Conservation (phyloP, 2,797 vertebrate genomes). For the Neomorphus geoffroyi region DNA sequence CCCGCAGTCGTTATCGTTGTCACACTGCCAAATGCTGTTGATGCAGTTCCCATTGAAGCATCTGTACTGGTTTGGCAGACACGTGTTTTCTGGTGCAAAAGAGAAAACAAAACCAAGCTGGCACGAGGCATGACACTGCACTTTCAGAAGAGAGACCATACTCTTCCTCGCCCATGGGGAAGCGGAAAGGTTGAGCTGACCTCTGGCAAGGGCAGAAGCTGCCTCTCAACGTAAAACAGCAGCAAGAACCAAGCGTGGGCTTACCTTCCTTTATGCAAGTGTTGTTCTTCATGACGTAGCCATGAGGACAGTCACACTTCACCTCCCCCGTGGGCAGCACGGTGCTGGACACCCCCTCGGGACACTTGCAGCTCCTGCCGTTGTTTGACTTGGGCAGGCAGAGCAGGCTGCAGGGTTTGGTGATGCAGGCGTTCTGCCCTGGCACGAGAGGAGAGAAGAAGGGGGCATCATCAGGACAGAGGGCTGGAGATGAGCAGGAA, state of each 20-base stretch:
- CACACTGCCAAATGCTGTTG: constrained; percentile 98
- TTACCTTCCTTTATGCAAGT: constrained; percentile 89
- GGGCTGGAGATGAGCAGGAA: accelerated
- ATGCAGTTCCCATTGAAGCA: constrained; percentile 97
- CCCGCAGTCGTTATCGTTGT: constrained; percentile 96
- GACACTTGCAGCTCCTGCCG: constrained; percentile 87
- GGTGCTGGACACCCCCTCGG: constrained; percentile 82
- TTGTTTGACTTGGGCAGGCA: constrained; percentile 90
- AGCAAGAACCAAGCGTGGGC: accelerated
- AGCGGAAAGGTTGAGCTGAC: accelerated
- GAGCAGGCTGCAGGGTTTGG: constrained; percentile 90
- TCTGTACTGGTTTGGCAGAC: constrained; percentile 92
- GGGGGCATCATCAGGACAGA: not conserved
- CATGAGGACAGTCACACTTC: constrained; percentile 87
- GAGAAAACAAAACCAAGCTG: not conserved
- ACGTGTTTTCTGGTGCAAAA: constrained; percentile 84
- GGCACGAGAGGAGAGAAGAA: not conserved
- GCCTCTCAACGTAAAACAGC: not conserved
- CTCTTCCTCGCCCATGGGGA: not conserved
- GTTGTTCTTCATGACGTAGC: constrained; percentile 85
- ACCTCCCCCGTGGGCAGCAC: constrained; percentile 82
- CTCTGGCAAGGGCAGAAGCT: accelerated
- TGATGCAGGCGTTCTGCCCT: constrained; percentile 89
- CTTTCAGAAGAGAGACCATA: accelerated
- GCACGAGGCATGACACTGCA: not conserved